Evolutionary conservation across 2,888 invertebrate genomes (phyloP), one percentile per base, ranked within the genome.

Genomic region (Eurytoma adleriae): DNA sequence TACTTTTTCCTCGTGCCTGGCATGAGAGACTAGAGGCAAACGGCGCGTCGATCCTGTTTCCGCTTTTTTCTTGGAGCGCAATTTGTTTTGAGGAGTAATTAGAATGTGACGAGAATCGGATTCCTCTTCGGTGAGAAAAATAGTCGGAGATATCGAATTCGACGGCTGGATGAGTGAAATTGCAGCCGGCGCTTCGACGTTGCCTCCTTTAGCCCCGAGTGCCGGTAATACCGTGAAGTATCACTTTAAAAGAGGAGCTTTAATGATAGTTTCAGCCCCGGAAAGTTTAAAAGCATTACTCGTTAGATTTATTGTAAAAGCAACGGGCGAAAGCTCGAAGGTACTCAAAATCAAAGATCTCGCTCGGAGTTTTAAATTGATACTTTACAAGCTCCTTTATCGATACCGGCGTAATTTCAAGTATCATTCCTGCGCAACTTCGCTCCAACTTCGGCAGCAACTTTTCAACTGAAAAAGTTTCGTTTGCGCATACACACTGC

Each of bases 241-340:
- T 72, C 62, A 48, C 61, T 48, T 61, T 67, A 40, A 40, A 79
- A 66, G 75, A n/a, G 57, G 62, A 70, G 66, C 52, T 59, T 75
- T 79, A 75, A 66, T 40, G 69, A 64, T n/a, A 30, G 10, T 52
- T 52, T 59, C 70, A 16, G 24, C 27, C 52, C 10, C 30, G 64
- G 64, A 24, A 40, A 67, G 24, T 24, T 78, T 62, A 18, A 12
- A 48, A n/a, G 62, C 72, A 54, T 3, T 18, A 30, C n/a, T n/a
- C 3, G 40, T 4, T 18, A 48, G 14, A 16, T 16, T 40, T 54
- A 30, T 73, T 73, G 40, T 40, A 40, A 40, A 10, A 10, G 40
- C 7, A 40, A 40, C 40, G 40, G 10, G 40, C 40, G 10, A 40
- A 24, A 40, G 40, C 40, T 40, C 10, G 40, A 1, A 10, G 40